Evolutionary conservation across 2,888 invertebrate species (phyloP).

Genomic region (Therioaphis trifolii): DNA sequence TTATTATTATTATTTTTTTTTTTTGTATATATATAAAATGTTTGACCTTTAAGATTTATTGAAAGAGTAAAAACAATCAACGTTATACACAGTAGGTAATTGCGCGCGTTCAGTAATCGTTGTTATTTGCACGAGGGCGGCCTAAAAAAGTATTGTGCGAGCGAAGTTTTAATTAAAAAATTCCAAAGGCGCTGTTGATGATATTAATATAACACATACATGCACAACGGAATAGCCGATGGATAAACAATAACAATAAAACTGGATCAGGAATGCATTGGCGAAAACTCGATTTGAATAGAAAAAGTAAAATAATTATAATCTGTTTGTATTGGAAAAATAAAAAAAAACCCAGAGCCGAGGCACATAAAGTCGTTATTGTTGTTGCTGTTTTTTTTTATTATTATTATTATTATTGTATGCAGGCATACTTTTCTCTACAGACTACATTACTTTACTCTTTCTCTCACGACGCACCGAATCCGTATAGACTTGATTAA

Average conservation of each 20-base stretch:
- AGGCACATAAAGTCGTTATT: conserved; percentile 12
- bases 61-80: conserved; percentile 45
- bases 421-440: too few species aligned
- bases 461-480: background rate
- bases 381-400: background rate
- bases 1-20: too few species aligned
- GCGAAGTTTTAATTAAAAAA: conserved; percentile 59
- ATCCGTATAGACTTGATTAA: conserved; percentile 24
- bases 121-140: conserved; percentile 35
- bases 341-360: background rate
- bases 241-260: conserved; percentile 60
- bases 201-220: conserved; percentile 28
- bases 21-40: too few species aligned
- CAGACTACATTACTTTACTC: too few species aligned
- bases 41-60: conserved; percentile 31
- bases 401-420: too few species aligned
- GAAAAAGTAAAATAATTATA: conserved; percentile 43
- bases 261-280: conserved; percentile 57
- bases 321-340: conserved; percentile 1
- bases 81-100: conserved; percentile 7
- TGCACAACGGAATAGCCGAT: conserved; percentile 27
- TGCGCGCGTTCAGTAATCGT: conserved; percentile 13
- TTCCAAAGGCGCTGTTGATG: conserved; percentile 47
- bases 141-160: conserved; percentile 19
- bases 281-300: conserved; percentile 49